A percentile compares a stretch with the other conserved stretches of the same genome.
phyloP scores from a whole-genome alignment of 1,140 invertebrate species.

The Protaetia brevitarsis region DNA sequence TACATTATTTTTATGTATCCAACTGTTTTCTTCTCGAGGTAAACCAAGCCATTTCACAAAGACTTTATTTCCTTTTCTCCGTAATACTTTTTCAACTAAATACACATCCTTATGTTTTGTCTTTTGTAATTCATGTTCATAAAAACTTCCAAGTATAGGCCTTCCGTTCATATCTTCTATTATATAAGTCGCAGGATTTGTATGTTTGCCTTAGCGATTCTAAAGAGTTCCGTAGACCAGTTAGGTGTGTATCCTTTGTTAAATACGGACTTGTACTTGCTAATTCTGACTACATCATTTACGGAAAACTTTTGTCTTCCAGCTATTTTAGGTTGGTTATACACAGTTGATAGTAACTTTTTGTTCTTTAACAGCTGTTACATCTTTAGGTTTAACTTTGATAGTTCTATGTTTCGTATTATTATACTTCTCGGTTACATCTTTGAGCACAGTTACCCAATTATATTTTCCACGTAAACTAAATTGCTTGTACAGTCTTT shows the following conservation, averaged over 20 bases:
- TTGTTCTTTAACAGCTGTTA: conserved; percentile 37
- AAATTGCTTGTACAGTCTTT: conserved; percentile 50
- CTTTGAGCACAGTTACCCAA: conserved; percentile 45
- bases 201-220: conserved; percentile 30
- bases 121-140: conserved; percentile 37
- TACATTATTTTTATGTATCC: too few relatives aligned
- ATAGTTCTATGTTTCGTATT: conserved; percentile 49
- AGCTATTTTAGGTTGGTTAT: conserved; percentile 27
- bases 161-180: conserved; percentile 28
- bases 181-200: conserved; percentile 33
- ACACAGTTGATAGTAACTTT: conserved; percentile 26
- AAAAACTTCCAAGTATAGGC: conserved; percentile 38
- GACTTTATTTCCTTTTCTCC: conserved; percentile 38
- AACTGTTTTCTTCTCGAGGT: too few relatives aligned
- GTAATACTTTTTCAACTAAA: conserved; percentile 42
- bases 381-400: conserved; percentile 44
- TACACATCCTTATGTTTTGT: conserved; percentile 39
- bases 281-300: conserved; percentile 31
- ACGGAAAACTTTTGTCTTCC: conserved; percentile 35
- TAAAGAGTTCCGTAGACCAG: conserved; percentile 38
- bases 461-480: conserved; percentile 46
- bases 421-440: conserved; percentile 49
- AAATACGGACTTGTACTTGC: conserved; percentile 40
- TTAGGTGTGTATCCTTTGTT: too few relatives aligned
- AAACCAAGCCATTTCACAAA: too few relatives aligned